phyloP scores from a whole-genome alignment of 2,797 vertebrate species.

The Macropus fuliginosus region DNA sequence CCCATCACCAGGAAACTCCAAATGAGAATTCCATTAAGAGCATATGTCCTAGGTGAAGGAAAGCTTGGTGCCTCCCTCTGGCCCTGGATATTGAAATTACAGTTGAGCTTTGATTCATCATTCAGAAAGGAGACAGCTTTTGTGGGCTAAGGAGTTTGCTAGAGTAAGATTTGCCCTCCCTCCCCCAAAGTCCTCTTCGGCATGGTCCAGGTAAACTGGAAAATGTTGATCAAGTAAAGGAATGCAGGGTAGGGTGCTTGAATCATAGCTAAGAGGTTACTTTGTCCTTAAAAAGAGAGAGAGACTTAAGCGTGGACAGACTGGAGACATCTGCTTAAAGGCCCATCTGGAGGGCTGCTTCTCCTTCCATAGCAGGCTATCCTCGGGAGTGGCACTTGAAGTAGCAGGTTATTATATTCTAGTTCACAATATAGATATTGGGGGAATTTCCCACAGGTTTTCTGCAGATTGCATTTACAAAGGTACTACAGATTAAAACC shows the following conservation, averaged over 20 bases:
- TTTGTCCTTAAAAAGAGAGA: slow-evolving; percentile 53
- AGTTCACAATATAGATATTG: not conserved
- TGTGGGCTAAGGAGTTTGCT: slow-evolving; percentile 52
- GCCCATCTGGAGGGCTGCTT: accelerated
- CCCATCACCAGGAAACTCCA: not conserved
- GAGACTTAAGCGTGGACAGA: accelerated
- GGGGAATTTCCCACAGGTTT: not conserved
- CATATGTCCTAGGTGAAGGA: slow-evolving; percentile 22
- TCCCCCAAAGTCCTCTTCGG: slow-evolving; percentile 36
- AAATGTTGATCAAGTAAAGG: slow-evolving; percentile 55
- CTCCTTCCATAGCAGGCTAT: accelerated
- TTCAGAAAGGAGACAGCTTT: slow-evolving; percentile 55
- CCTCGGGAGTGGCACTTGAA: too few species aligned
- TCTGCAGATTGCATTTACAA: not conserved
- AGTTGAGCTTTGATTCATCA: slow-evolving; percentile 21
- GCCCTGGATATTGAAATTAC: slow-evolving; percentile 25
- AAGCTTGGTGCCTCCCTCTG: slow-evolving; percentile 10
- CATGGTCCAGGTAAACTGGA: slow-evolving; percentile 57
- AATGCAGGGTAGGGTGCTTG: slow-evolving; percentile 50
- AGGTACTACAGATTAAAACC: not conserved
- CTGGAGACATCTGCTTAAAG: not conserved
- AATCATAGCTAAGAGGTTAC: slow-evolving; percentile 53
- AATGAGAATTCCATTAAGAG: slow-evolving; percentile 34
- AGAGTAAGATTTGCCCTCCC: slow-evolving; percentile 52
- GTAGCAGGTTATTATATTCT: accelerated